Percentiles rank a stretch among this genome's conserved stretches.
phyloP scores from a whole-genome alignment of 2,113 vertebrate species.

The Paramisgurnus dabryanus region DNA sequence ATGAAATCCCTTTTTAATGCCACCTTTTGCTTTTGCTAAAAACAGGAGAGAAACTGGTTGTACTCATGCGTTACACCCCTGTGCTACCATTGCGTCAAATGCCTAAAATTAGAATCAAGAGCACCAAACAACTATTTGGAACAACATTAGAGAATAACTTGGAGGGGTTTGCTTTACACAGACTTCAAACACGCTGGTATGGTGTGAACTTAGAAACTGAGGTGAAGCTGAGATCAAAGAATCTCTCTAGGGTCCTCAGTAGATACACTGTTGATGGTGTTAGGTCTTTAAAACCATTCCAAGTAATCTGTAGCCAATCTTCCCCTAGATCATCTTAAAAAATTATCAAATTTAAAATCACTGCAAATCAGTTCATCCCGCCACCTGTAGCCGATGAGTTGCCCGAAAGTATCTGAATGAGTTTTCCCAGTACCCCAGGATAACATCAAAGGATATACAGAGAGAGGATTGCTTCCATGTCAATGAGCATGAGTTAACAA shows the following conservation, averaged over 20 bases:
- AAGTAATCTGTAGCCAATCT: slow-evolving; percentile 8
- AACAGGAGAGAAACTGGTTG: no score
- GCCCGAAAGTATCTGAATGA: not conserved
- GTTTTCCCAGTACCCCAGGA: not conserved
- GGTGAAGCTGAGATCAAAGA: slow-evolving; percentile 11
- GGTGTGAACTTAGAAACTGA: not conserved
- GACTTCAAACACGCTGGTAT: not conserved
- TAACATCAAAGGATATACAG: slow-evolving; percentile 29
- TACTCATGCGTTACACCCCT: not conserved
- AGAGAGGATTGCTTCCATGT: slow-evolving; percentile 15
- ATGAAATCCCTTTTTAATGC: not conserved
- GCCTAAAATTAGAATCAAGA: not conserved
- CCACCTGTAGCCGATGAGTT: not conserved
- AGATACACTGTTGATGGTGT: not conserved
- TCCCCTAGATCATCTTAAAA: not conserved
- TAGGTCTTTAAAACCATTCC: not conserved
- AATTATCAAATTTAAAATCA: not conserved
- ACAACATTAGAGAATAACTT: slow-evolving; percentile 1
- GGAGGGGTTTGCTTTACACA: not conserved
- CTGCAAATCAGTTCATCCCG: not conserved
- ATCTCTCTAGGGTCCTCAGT: not conserved
- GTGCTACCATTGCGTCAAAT: not conserved
- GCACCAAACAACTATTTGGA: not conserved
- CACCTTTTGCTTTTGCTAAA: no score
- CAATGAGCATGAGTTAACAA: slow-evolving; percentile 21